phyloP scores from a whole-genome alignment of 30 jellyfish, hydroid and myxozoan genomes.

The Phacellophora camtschatica region DNA sequence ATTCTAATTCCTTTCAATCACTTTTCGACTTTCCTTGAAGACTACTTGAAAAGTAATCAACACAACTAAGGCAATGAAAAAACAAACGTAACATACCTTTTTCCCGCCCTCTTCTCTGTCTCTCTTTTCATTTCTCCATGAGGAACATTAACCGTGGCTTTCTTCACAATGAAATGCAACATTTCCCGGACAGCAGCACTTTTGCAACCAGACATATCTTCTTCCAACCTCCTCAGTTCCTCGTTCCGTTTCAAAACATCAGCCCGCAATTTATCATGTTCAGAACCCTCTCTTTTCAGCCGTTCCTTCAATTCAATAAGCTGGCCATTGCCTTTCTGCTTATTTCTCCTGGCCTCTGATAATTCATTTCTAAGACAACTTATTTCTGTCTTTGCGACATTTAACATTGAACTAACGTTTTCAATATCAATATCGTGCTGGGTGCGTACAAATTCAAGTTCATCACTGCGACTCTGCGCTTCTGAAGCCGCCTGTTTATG shows the following conservation, averaged over 20 bases:
- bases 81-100: constrained; percentile 2
- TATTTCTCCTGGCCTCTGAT: constrained; percentile 25
- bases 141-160: constrained; percentile 32
- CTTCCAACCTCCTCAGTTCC: constrained; percentile 26
- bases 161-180: constrained; percentile 38
- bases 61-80: too few species aligned
- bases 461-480: constrained; percentile 4
- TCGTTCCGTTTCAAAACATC: constrained; percentile 37
- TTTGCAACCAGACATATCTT: constrained; percentile 35
- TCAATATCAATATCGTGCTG: constrained; percentile 44
- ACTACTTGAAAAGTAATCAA: too few species aligned
- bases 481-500: constrained; percentile 34
- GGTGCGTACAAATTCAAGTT: neutral
- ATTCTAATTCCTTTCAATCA: too few species aligned
- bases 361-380: constrained; percentile 27
- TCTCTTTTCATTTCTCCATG: neutral
- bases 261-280: neutral
- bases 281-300: neutral
- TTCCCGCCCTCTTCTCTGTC: neutral
- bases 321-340: constrained; percentile 24
- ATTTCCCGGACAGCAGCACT: constrained; percentile 65
- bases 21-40: too few species aligned
- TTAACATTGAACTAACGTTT: constrained; percentile 3
- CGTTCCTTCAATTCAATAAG: constrained; percentile 31
- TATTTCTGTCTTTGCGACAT: constrained; percentile 43